Evolutionary conservation across 2,113 vertebrate species (phyloP), one percentile per base, ranked within the genome.

Genomic region (Cygnus buccinator): DNA sequence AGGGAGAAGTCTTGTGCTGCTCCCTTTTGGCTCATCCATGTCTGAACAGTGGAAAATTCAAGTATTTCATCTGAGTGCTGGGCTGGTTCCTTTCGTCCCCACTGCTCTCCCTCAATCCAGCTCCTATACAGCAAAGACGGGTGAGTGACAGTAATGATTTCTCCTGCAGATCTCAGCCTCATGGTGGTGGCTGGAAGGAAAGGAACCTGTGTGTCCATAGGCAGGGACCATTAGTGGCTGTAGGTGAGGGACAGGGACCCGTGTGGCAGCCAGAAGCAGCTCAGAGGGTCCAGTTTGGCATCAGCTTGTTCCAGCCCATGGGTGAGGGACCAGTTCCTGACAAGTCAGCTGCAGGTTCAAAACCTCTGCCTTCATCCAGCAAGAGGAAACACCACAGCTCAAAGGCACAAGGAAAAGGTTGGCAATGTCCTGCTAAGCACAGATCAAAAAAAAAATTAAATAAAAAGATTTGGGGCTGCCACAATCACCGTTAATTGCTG

Each of bases 71-170:
- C 12, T n/a, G 63, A 66, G 33, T 65, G 13, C 82, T 83, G 31
- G 54, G 54, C 7, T 25, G 48, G 11, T 57, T 37, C 21, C 25
- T 84, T 80, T 70, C 66, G 41, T 43, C 37, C 12, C 26, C 23
- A 66, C 33, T 83, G 28, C 67, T 37, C 22, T 83, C n/a, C 48
- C 52, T 72, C 20, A 35, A 43, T 46, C 43, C 10, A 76, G 41
- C 10, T 94, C 46, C 46, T 89, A 0, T 41, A 11, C 1, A 11
- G 57, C 76, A 88, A 59, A 84, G 63, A 50, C 0, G 0, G 13
- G 23, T 13, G 18, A n/a, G 13, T 73, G 37, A 26, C 37, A 41
- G 23, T 43, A 67, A 29, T 66, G 48, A 89, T 25, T 72, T 29
- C 19, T 93, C 23, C 67, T 85, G 59, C 44, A 74, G n/a, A 50